A percentile compares a stretch with the other conserved stretches of the same genome.
These are phyloP conservation scores for Papilio helenus DNA, from an alignment of 1,140 invertebrate species.

Conservation along the genomic window DNA sequence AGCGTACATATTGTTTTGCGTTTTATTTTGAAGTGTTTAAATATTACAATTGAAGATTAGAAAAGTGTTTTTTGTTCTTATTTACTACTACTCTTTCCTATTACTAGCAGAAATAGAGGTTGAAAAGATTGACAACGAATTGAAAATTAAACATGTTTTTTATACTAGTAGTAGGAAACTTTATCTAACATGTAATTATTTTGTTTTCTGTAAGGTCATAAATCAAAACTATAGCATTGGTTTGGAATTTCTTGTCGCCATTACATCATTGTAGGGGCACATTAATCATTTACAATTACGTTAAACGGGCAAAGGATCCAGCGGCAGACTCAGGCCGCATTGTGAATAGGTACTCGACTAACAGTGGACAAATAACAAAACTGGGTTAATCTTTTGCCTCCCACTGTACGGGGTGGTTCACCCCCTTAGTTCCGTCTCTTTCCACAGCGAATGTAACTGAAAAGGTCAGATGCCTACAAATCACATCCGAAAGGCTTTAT, in stretches of 20 bases:
- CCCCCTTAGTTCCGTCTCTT: slow-evolving; percentile 65
- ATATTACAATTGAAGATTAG: too few relatives aligned
- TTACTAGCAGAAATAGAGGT: neutral
- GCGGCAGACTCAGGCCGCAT: slow-evolving; percentile 75
- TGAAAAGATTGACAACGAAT: neutral
- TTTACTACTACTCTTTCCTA: too few relatives aligned
- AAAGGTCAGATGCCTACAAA: slow-evolving; percentile 57
- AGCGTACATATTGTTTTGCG: neutral
- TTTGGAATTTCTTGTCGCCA: slow-evolving; percentile 71
- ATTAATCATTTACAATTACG: slow-evolving; percentile 83
- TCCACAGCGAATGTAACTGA: slow-evolving; percentile 62
- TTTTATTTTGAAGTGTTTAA: neutral
- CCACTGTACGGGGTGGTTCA: slow-evolving; percentile 67
- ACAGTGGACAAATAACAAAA: slow-evolving; percentile 83
- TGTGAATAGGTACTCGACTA: slow-evolving; percentile 81
- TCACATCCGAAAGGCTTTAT: slow-evolving; percentile 56
- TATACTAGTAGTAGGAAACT: too few relatives aligned
- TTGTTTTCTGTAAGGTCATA: slow-evolving; percentile 51
- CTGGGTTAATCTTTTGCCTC: slow-evolving; percentile 82
- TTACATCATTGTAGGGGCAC: slow-evolving; percentile 71
- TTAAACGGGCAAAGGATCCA: slow-evolving; percentile 79
- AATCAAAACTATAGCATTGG: slow-evolving; percentile 72
- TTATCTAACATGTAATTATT: slow-evolving; percentile 29
- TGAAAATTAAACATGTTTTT: neutral
- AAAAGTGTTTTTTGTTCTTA: too few relatives aligned